These are phyloP conservation scores for Elegia similella DNA, from an alignment of 2,888 invertebrate genomes.

Conservation along the genomic window DNA sequence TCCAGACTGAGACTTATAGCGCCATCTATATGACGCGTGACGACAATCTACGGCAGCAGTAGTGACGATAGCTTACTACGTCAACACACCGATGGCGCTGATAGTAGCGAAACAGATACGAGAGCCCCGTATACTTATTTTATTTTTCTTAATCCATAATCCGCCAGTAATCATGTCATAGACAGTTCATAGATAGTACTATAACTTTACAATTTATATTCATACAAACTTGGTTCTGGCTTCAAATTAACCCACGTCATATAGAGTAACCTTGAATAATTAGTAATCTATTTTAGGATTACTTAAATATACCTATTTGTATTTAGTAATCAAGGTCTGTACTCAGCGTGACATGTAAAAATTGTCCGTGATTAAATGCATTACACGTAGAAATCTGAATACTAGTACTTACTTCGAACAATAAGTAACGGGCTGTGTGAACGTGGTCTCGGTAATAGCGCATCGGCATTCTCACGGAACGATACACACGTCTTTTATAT, in stretches of 20 bases:
- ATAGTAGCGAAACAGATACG: not conserved
- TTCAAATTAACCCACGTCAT: no score
- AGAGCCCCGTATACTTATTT: not conserved
- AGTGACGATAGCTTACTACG: not conserved
- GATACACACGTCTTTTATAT: constrained; percentile 55
- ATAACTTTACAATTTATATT: not conserved
- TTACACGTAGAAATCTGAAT: constrained; percentile 5
- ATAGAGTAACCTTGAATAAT: no score
- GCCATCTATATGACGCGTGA: constrained; percentile 33
- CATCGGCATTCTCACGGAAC: constrained; percentile 65
- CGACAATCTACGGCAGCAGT: not conserved
- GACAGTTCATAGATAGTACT: not conserved
- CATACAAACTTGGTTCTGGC: not conserved
- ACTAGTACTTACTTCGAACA: constrained; percentile 15
- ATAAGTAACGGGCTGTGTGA: constrained; percentile 31
- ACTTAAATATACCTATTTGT: not conserved
- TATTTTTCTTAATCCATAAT: not conserved
- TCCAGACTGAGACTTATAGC: constrained; percentile 1
- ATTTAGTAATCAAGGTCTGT: not conserved
- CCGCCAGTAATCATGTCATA: not conserved
- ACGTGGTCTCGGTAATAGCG: constrained; percentile 48
- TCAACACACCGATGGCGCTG: constrained; percentile 2
- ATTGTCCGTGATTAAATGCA: constrained; percentile 7
- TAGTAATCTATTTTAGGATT: not conserved
- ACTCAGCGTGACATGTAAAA: not conserved